Percentiles rank a stretch among this genome's conserved stretches.
Conservation (phyloP, 2,113 vertebrate species). For the Psittacula cyanocephala region DNA sequence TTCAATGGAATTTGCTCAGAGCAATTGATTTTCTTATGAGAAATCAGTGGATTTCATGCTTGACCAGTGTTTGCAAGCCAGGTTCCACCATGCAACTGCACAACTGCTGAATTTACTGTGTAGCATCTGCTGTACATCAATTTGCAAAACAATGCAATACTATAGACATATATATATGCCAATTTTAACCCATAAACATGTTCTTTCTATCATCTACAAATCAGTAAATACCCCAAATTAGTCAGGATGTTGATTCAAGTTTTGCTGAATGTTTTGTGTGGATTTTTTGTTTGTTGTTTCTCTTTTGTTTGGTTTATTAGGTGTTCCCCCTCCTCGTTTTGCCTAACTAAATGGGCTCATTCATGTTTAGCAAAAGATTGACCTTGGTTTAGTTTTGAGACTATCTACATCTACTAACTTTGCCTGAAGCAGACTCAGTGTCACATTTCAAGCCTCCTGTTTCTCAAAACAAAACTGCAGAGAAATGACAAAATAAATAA, state of each 20-base stretch:
- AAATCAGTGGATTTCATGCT: not conserved
- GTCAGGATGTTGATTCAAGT: not conserved
- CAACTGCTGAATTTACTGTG: not conserved
- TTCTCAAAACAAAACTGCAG: not conserved
- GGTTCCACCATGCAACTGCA: not conserved
- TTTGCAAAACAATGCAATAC: not conserved
- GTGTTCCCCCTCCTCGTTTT: not conserved
- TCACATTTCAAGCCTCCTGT: not conserved
- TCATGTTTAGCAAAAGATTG: not conserved
- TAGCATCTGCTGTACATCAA: not conserved
- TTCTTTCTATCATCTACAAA: not conserved
- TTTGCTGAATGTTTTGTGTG: not conserved
- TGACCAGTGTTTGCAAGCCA: not conserved
- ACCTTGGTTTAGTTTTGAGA: not conserved
- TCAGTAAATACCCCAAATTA: not conserved
- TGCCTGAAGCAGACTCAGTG: not conserved
- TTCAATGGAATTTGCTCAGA: not conserved
- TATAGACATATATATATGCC: not conserved
- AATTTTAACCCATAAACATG: not conserved
- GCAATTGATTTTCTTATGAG: not conserved
- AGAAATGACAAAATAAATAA: not conserved
- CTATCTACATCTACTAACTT: not conserved
- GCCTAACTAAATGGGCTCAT: not conserved
- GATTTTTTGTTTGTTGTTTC: not conserved
- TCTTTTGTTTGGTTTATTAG: not conserved